These are phyloP conservation scores for Epistrophe eligans DNA, from an alignment of 2,888 invertebrate genomes.

Conservation along the genomic window DNA sequence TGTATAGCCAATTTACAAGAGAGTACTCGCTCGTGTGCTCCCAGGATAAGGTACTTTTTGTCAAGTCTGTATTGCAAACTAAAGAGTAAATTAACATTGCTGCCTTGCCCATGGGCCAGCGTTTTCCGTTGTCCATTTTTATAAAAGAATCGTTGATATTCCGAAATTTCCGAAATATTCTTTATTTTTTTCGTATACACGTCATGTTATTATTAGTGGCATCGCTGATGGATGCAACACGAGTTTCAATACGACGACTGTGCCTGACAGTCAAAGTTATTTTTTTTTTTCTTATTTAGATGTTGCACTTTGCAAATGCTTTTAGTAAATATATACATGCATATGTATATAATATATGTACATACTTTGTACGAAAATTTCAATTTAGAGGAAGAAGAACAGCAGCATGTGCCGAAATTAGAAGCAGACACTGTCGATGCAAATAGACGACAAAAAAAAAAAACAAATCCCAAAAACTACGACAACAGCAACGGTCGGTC, in stretches of 20 bases:
- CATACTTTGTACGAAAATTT: constrained; percentile 51
- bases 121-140: constrained; percentile 22
- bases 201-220: constrained; percentile 67
- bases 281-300: constrained; percentile 33
- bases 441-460: constrained; percentile 52
- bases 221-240: constrained; percentile 69
- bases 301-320: constrained; percentile 69
- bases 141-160: constrained; percentile 48
- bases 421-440: constrained; percentile 72
- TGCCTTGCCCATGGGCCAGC: constrained; percentile 24
- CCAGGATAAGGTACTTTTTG: neutral
- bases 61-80: neutral
- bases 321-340: constrained; percentile 59
- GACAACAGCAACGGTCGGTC: neutral
- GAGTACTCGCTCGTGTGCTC: neutral
- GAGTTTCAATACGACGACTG: constrained; percentile 59
- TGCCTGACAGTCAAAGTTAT: constrained; percentile 67
- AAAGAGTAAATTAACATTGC: neutral
- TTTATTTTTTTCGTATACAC: constrained; percentile 15
- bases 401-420: constrained; percentile 69
- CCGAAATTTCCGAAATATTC: constrained; percentile 58
- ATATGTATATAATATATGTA: neutral
- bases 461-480: constrained; percentile 14
- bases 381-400: constrained; percentile 63
- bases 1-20: too few species aligned